Conservation (phyloP, 2,888 invertebrate species). For the Hyles lineata region DNA sequence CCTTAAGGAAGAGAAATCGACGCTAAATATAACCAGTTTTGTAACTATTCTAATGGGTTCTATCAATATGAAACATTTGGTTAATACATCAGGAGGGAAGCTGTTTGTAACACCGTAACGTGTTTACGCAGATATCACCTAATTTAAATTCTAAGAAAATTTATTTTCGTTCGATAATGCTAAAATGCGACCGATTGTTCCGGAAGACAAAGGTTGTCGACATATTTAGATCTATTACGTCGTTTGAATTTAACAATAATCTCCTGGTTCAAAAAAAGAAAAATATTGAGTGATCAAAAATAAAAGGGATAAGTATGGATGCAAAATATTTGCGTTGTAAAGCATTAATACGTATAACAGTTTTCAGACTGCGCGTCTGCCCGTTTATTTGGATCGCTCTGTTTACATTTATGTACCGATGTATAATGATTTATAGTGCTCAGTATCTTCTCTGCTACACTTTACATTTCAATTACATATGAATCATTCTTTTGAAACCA, state of each 20-base stretch:
- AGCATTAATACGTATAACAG: slow-evolving; percentile 52
- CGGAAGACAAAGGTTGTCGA: slow-evolving; percentile 21
- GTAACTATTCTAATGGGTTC: slow-evolving; percentile 28
- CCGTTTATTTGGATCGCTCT: slow-evolving; percentile 40
- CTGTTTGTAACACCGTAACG: neutral
- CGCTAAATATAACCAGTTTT: slow-evolving; percentile 34
- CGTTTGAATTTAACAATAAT: neutral
- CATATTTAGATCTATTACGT: neutral
- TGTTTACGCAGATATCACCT: slow-evolving; percentile 10
- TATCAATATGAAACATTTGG: slow-evolving; percentile 23
- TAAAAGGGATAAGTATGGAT: neutral
- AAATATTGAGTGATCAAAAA: neutral
- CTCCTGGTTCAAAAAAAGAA: neutral
- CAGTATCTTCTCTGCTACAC: slow-evolving; percentile 16
- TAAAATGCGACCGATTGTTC: neutral
- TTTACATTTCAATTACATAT: slow-evolving; percentile 26
- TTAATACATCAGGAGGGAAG: neutral
- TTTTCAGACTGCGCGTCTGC: slow-evolving; percentile 69
- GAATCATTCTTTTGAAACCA: slow-evolving; percentile 30
- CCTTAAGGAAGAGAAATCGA: slow-evolving; percentile 49
- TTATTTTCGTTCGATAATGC: slow-evolving; percentile 13
- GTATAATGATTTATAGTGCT: slow-evolving; percentile 29
- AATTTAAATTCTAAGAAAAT: slow-evolving; percentile 24
- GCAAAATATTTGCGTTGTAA: slow-evolving; percentile 37
- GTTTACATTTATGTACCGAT: slow-evolving; percentile 49